Percentiles rank a stretch among this genome's conserved stretches.
phyloP scores from a whole-genome alignment of 2,113 vertebrate genomes.

The Xyliphius kryptos region DNA sequence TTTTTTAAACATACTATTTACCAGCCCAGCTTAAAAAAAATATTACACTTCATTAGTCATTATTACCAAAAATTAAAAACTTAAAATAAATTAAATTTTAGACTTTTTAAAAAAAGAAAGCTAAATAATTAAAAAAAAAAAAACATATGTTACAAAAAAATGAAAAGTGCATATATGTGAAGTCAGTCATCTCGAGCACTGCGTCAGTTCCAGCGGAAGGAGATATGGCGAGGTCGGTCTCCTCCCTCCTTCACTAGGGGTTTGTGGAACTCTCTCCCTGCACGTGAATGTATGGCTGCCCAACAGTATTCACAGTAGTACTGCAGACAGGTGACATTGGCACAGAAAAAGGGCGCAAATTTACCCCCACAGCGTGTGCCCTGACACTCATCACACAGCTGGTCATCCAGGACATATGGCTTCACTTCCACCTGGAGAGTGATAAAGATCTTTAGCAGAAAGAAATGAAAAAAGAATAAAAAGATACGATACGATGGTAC shows the following conservation, averaged over 20 bases:
- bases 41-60: no score
- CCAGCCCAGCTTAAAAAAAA: no score
- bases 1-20: no score
- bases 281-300: constrained; percentile 97
- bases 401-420: constrained; percentile 99
- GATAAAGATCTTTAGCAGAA: no score
- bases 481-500: no score
- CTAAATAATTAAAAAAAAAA: constrained; percentile 61
- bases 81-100: constrained; percentile 64
- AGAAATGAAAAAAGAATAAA: no score
- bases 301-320: constrained; percentile 99
- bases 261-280: constrained; percentile 98
- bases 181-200: constrained; percentile 45
- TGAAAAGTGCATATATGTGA: constrained; percentile 94
- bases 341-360: constrained; percentile 99
- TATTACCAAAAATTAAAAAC: constrained; percentile 63
- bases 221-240: constrained; percentile 97
- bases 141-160: constrained; percentile 76
- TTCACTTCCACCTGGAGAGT: constrained; percentile 98
- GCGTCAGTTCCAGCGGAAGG: constrained; percentile 97
- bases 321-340: constrained; percentile 99
- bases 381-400: constrained; percentile 99
- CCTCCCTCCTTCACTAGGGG: constrained; percentile 98
- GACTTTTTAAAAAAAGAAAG: constrained; percentile 39
- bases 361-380: constrained; percentile 97